Evolutionary conservation across 30 jellyfish, hydroid and myxozoan species (phyloP), one percentile per base, ranked within the genome.

Genomic region (Cassiopea xamachana): DNA sequence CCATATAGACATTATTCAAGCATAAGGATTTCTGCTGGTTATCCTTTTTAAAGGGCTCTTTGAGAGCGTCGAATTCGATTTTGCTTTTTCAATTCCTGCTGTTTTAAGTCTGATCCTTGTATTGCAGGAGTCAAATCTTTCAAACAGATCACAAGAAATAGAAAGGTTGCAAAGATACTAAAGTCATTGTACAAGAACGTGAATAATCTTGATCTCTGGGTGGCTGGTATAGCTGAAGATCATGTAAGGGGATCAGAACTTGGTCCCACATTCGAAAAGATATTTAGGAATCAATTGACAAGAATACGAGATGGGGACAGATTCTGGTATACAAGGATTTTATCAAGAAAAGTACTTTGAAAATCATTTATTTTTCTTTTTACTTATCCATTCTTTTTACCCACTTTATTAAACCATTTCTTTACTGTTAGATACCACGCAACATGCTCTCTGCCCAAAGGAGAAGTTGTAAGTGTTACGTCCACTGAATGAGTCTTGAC

Each of bases 211-310:
- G 98, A 94, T 82, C 83, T 94, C 9, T 94, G 98, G 98, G 97
- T 94, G 49, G 98, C 97, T 16, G 98, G 98, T 1, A 19, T 94
- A 46, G 97, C 97, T 13, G 98, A 94, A 69, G 97, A 94, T 69
- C 96, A 86, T 44, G 97, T 64, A 87, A n/a, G 1, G 44, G 90
- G 92, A 17, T 94, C 98, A 1, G 98, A 94, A 84, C 96, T 94
- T 39, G 98, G 98, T 1, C 95, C 85, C 79, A 94, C 98, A 19
- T 94, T 94, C 75, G 85, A 84, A 51, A 82, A 81, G 60, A 94
- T 94, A 45, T 58, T 94, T 48, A 75, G 80, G 6, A 95, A 94
- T 69, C 93, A 81, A 48, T 89, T 94, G 43, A 84, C 75, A 4
- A 84, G 93, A 46, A 50, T 94, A 3, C 60, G 98, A 70, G 98